Base-by-base conservation (phyloP, 2,797 vertebrate genomes). In the Arnoldichthys spilopterus region DNA sequence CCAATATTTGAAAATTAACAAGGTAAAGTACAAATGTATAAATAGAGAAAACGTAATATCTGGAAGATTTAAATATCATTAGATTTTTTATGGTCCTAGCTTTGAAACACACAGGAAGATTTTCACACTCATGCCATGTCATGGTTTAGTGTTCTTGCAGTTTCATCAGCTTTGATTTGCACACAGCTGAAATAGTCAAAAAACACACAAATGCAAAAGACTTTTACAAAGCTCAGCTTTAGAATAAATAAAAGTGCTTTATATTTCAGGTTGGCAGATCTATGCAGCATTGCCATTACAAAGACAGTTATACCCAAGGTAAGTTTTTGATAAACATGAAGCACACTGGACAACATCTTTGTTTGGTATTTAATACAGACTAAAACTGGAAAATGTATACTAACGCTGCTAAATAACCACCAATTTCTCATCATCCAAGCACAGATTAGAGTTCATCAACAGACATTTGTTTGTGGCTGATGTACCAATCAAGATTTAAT, bases 201-300 rank as follows among this genome's bases (percentile, higher is more conserved):
- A 64, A 54, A 61, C 13, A 59, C 20, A 82, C 58, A 80, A 37
- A 26, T 26, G 58, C 49, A 69, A 53, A 66, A 47, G 30, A 73
- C 22, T 70, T 45, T 47, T 71, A 43, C 62, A 64, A 74, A 58
- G 34, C 18, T 77, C 12, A 66, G 11, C 13, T 53, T 24, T 15
- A 47, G 8, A 40, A 76, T n/a, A 18, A 68, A 45, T 28, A 68
- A 81, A 83, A 82, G 79, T 83, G 73, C 73, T 18, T 37, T 6
- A 24, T 9, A 51, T 8, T 74, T 11, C 18, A n/a, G 30, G 15
- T 49, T 20, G 8, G 28, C 4, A 64, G 51, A 30, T 6, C 1
- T 49, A 43, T 66, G 49, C 43, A 47, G 40, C 16, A 22, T 26
- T 20, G 12, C 15, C 15, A 49, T 28, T 45, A 28, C 43, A 66